Conservation (phyloP, 1,140 invertebrate species). For the Anastatus disparis region DNA sequence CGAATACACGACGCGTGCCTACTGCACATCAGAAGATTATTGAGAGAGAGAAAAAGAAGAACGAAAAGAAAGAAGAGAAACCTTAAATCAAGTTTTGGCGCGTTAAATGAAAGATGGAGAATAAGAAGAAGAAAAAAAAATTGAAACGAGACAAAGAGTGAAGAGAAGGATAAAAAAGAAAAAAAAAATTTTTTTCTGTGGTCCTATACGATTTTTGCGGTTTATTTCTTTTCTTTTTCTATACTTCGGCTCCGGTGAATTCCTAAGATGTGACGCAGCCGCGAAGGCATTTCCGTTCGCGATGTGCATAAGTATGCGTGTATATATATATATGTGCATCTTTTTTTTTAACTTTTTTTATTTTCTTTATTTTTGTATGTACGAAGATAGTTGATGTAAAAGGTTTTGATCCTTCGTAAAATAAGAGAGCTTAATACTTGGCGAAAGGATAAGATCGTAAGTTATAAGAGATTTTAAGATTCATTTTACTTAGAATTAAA, state of each 20-base stretch:
- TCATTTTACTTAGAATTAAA: too few relatives aligned
- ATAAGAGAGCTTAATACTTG: too few relatives aligned
- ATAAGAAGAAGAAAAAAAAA: slow-evolving; percentile 40
- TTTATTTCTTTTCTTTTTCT: slow-evolving; percentile 36
- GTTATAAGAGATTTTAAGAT: too few relatives aligned
- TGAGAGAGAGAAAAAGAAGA: slow-evolving; percentile 17
- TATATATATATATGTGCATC: background rate
- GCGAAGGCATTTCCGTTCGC: slow-evolving; percentile 63
- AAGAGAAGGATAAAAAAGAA: slow-evolving; percentile 41
- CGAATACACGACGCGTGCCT: too few relatives aligned
- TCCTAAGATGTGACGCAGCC: slow-evolving; percentile 61
- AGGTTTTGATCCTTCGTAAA: too few relatives aligned
- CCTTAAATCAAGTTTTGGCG: too few relatives aligned
- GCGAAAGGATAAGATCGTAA: too few relatives aligned
- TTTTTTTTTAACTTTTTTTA: background rate
- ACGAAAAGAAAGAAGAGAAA: too few relatives aligned
- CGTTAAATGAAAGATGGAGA: too few relatives aligned
- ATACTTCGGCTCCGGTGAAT: slow-evolving; percentile 55
- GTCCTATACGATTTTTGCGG: slow-evolving; percentile 1
- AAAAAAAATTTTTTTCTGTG: slow-evolving; percentile 41
- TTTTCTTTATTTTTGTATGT: too few relatives aligned
- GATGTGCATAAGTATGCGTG: background rate
- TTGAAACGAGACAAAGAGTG: slow-evolving; percentile 30
- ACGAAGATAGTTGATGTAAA: too few relatives aligned
- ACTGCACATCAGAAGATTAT: too few relatives aligned